These are phyloP conservation scores for Apistogramma diplotaenia DNA, from an alignment of 2,113 vertebrate species.

Conservation along the genomic window DNA sequence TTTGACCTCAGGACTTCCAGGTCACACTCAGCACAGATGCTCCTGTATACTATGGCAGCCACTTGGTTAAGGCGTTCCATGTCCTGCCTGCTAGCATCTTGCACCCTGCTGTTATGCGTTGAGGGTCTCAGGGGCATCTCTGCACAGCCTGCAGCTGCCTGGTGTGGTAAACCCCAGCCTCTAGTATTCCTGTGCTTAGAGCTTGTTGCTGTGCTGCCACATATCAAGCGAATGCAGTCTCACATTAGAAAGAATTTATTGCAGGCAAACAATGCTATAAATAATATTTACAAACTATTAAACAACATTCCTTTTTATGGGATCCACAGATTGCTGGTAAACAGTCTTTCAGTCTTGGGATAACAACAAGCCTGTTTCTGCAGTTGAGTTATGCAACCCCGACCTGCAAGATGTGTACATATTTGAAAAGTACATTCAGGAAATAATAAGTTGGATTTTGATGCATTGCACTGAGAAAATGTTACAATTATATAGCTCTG, in stretches of 20 bases:
- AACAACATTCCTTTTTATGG: constrained; percentile 68
- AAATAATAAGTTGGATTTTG: constrained; percentile 10
- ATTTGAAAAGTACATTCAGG: constrained; percentile 36
- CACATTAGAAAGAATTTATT: constrained; percentile 84
- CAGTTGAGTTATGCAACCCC: neutral
- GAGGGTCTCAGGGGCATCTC: too few relatives aligned
- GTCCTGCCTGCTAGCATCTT: too few relatives aligned
- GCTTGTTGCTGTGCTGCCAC: too few relatives aligned
- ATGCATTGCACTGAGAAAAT: neutral
- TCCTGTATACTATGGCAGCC: too few relatives aligned
- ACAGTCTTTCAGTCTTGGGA: constrained; percentile 52
- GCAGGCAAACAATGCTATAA: constrained; percentile 89
- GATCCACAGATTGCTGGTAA: constrained; percentile 48
- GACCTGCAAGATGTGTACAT: constrained; percentile 3
- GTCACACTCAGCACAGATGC: too few relatives aligned
- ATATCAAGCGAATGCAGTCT: constrained; percentile 7
- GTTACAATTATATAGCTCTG: too few relatives aligned
- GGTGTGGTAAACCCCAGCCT: too few relatives aligned
- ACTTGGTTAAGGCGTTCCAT: too few relatives aligned
- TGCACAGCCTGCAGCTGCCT: too few relatives aligned
- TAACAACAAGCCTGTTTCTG: constrained; percentile 6
- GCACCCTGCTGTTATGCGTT: too few relatives aligned
- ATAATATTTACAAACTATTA: constrained; percentile 92
- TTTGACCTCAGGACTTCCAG: too few relatives aligned
- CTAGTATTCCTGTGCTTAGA: too few relatives aligned